These are phyloP conservation scores for Cynodonichthys magdalenae DNA, from an alignment of 2,797 vertebrate species.

Conservation along the genomic window DNA sequence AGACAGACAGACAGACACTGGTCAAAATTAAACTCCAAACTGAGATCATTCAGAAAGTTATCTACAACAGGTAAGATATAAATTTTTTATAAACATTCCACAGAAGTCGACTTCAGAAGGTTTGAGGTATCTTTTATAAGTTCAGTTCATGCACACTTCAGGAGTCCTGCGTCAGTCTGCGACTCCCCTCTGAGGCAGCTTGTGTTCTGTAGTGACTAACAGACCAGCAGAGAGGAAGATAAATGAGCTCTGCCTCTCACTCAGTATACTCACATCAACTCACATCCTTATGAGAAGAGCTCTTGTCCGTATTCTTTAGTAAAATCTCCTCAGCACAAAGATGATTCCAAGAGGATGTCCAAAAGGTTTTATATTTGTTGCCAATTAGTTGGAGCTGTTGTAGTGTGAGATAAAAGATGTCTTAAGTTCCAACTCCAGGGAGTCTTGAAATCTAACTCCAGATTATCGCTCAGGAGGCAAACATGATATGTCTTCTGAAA, in stretches of 20 bases:
- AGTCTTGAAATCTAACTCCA: too few species aligned
- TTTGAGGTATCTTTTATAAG: too few species aligned
- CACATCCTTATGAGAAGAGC: slow-evolving; percentile 23
- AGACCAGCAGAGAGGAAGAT: slow-evolving; percentile 49
- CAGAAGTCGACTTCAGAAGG: too few species aligned
- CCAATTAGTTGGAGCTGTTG: slow-evolving; percentile 5
- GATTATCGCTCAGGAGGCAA: not conserved
- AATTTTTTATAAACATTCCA: too few species aligned
- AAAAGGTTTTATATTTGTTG: slow-evolving; percentile 12
- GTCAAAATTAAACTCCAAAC: too few species aligned
- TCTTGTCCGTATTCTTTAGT: slow-evolving; percentile 31
- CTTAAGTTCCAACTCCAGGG: not conserved
- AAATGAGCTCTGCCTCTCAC: slow-evolving; percentile 46
- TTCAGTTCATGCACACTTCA: not conserved
- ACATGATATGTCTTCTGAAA: not conserved
- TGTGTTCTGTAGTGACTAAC: slow-evolving; percentile 43
- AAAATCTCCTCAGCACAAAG: slow-evolving; percentile 16
- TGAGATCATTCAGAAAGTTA: too few species aligned
- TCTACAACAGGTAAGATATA: too few species aligned
- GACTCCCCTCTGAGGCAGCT: slow-evolving; percentile 24
- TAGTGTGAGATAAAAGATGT: not conserved
- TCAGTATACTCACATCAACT: slow-evolving; percentile 45
- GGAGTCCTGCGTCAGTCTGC: slow-evolving; percentile 20
- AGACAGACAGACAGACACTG: too few species aligned
- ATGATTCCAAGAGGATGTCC: slow-evolving; percentile 12